Percentiles rank a stretch among this genome's conserved stretches.
phyloP scores from a whole-genome alignment of 2,888 invertebrate species.

The Cryptophagus acutangulus region DNA sequence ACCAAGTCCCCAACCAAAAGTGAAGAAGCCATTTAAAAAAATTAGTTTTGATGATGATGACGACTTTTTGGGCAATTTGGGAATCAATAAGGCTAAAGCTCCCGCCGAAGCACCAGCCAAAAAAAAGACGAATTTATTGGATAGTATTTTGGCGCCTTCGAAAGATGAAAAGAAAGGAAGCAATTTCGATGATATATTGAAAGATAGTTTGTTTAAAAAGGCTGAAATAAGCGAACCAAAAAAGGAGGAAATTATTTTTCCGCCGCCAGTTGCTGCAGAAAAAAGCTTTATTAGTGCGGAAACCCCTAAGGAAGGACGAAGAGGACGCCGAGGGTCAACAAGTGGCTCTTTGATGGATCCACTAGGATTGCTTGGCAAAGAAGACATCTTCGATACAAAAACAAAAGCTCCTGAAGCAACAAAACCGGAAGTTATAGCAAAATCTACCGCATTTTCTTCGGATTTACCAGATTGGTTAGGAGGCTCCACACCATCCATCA shows the following conservation, averaged over 20 bases:
- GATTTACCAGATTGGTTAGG: conserved; percentile 43
- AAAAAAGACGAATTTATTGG: conserved; percentile 38
- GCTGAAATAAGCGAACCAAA: conserved; percentile 22
- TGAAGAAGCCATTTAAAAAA: conserved; percentile 25
- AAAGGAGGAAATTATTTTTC: too few relatives aligned
- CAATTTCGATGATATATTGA: conserved; percentile 40
- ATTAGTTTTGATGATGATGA: conserved; percentile 39
- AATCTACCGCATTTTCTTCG: conserved; percentile 12
- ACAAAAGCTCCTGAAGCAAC: background rate
- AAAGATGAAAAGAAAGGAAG: conserved; percentile 31
- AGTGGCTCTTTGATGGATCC: conserved; percentile 53
- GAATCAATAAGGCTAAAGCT: conserved; percentile 29
- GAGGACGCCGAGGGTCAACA: conserved; percentile 32
- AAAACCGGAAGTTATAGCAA: background rate
- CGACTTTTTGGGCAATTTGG: conserved; percentile 38
- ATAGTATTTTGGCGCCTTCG: conserved; percentile 37
- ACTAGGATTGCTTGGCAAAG: conserved; percentile 47
- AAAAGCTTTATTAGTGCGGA: conserved; percentile 3
- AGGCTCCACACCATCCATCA: conserved; percentile 8
- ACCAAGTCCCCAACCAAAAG: conserved; percentile 9
- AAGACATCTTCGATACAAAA: conserved; percentile 7
- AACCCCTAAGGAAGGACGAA: conserved; percentile 35
- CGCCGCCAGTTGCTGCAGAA: background rate
- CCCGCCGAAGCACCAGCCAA: conserved; percentile 15
- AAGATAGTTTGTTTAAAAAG: too few relatives aligned